Evolutionary conservation across 2,888 invertebrate genomes (phyloP), one percentile per base, ranked within the genome.

Genomic region (Penaeus monodon): DNA sequence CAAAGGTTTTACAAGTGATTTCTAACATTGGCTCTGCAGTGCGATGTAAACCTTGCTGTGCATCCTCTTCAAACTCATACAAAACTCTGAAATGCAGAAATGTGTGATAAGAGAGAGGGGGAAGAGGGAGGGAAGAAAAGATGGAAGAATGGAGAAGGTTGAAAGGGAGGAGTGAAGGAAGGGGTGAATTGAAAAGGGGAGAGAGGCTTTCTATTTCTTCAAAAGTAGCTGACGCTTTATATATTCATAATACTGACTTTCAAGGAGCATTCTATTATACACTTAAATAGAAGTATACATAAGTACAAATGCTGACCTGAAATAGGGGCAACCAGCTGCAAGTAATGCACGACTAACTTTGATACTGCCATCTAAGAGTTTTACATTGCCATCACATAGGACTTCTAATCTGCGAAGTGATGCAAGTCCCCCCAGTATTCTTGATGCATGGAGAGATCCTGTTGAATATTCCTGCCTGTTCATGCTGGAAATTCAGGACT

Each of bases 311-410:
- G 27, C 83, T 73, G n/a, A 87, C 86, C 79, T 83, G 73, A 87
- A 87, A 38, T 87, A 87, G 22, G 86, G 86, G 22, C 86, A 87
- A 12, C 86, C 86, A 29, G 86, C 29, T 20, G 86, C 86, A 44
- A 87, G 65, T 20, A 87, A 49, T 65, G 86, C 86, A 27, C 81
- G 81, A 80, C 83, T 87, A 64, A 87, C 74, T 79, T 82, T 87
- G 44, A 87, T 74, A 27, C 73, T 79, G 27, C 86, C 86, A 65
- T 87, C 79, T 7, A 73, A 20, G 49, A 87, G 82, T 57, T 78
- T 79, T 44, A 87, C 79, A 20, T 63, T 78, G 27, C 86, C 86
- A 74, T 87, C 86, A 49, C 86, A 87, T 17, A 87, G 73, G 33
- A 73, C 79, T 27, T 73, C 79, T 12, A 87, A 63, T 68, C 80